Evolutionary conservation across 2,888 invertebrate species (phyloP).

Genomic region (Apeira syringaria): DNA sequence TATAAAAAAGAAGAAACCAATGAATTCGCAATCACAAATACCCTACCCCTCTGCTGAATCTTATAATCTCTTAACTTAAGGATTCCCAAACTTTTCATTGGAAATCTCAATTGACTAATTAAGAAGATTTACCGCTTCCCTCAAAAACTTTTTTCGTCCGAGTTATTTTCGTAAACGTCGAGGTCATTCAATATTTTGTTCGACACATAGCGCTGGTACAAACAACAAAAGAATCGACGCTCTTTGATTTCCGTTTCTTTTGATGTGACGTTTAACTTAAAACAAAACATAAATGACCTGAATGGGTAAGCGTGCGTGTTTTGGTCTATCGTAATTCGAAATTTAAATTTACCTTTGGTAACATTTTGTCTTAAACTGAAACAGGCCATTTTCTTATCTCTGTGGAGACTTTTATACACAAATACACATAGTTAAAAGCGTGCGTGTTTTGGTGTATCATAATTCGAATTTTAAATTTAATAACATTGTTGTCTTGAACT

Average conservation of each 20-base stretch:
- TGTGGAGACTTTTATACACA: too few species aligned
- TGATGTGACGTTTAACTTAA: conserved; percentile 55
- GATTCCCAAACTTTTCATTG: conserved; percentile 65
- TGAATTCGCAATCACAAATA: conserved; percentile 21
- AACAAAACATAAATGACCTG: conserved; percentile 18
- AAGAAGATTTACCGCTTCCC: conserved; percentile 76
- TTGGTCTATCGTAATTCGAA: background rate
- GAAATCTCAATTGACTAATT: conserved; percentile 74
- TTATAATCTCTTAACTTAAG: conserved; percentile 50
- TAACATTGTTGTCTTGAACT: too few species aligned
- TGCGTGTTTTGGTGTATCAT: too few species aligned
- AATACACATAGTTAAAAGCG: too few species aligned
- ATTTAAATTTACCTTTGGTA: too few species aligned
- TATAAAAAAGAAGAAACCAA: conserved; percentile 15
- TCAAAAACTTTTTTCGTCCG: conserved; percentile 51
- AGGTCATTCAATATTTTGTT: conserved; percentile 65
- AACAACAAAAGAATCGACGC: conserved; percentile 42
- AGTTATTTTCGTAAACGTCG: conserved; percentile 57
- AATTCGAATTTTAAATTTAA: too few species aligned
- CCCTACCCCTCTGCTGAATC: conserved; percentile 42
- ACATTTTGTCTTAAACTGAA: too few species aligned
- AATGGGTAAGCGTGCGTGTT: background rate
- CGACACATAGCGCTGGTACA: conserved; percentile 43
- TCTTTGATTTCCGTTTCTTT: conserved; percentile 59
- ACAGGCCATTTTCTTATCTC: too few species aligned